Evolutionary conservation across 2,888 invertebrate species (phyloP), one percentile per base, ranked within the genome.

Genomic region (Meiosimyza decipiens): DNA sequence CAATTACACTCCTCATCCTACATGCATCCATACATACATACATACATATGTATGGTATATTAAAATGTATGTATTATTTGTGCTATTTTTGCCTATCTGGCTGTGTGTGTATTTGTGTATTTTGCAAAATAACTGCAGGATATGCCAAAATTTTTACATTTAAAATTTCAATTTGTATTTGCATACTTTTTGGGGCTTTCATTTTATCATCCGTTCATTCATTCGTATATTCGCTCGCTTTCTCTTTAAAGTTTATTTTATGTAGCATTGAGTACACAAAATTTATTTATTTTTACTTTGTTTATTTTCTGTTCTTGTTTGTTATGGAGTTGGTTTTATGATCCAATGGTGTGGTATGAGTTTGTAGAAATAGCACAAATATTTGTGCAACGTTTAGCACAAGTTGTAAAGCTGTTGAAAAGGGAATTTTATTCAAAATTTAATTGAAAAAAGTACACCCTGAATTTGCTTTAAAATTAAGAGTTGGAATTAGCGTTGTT

Each of bases 311-410:
- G 9, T 65, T 52, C 54, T 16, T 66, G 54, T 54, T 40, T 33
- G 52, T 22, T 1, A 40, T 57, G 57, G 18, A 22, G 12, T 18
- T 16, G 47, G 7, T 22, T 28, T 18, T 11, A 28, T 12, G 22
- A 57, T 57, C 11, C 28, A 28, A 57, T 28, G 22, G 12, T 62
- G 49, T 33, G 50, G 18, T 67, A 6, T 67, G 9, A 6, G 11
- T 71, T 50, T 73, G 75, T 57, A 28, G 15, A 71, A 70, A 74
- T 74, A 73, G 73, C 74, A 76, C 74, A 76, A 57, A 57, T 57
- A 57, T 57, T 57, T 57, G 57, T 57, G 22, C 15, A 57, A 57
- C 22, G 28, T 57, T 57, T 57, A 22, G 28, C 22, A 28, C 40
- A 15, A 57, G 28, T 28, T 57, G 57, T 28, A 57, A 57, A 57